Evolutionary conservation across 2,113 vertebrate species (phyloP).

Genomic region (Toxotes jaculatrix): DNA sequence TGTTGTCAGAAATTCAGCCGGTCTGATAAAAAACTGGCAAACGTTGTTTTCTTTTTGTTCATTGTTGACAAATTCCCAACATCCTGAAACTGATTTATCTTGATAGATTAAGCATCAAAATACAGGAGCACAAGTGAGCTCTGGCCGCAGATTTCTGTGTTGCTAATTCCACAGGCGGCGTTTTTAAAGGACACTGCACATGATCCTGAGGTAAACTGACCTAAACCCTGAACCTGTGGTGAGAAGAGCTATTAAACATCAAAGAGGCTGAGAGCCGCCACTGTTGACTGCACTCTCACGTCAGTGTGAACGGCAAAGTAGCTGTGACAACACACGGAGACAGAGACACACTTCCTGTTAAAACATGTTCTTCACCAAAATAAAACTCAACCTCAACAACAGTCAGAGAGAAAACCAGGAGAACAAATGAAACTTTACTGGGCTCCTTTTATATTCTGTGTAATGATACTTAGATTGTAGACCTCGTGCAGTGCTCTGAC

Average conservation of each 20-base stretch:
- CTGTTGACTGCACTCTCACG: constrained; percentile 32
- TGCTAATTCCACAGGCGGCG: neutral
- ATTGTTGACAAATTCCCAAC: neutral
- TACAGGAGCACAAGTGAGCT: neutral
- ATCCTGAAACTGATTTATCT: neutral
- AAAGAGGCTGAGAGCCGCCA: constrained; percentile 18
- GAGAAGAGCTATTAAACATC: constrained; percentile 35
- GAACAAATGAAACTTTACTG: no score
- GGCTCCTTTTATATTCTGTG: neutral
- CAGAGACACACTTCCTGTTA: neutral
- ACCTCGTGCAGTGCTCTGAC: neutral
- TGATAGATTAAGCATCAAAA: neutral
- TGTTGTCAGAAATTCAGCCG: neutral
- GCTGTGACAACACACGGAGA: neutral
- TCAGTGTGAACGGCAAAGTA: constrained; percentile 38
- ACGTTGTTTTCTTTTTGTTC: no score
- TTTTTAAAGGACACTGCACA: neutral
- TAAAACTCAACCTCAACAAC: neutral
- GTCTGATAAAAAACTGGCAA: no score
- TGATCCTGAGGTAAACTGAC: neutral
- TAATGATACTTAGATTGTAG: no score
- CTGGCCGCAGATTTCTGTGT: neutral
- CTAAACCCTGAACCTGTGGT: constrained; percentile 5
- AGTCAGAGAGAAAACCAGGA: no score
- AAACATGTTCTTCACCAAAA: neutral